phyloP scores from a whole-genome alignment of 2,888 invertebrate genomes.

The Archaeoteleia sp. region DNA sequence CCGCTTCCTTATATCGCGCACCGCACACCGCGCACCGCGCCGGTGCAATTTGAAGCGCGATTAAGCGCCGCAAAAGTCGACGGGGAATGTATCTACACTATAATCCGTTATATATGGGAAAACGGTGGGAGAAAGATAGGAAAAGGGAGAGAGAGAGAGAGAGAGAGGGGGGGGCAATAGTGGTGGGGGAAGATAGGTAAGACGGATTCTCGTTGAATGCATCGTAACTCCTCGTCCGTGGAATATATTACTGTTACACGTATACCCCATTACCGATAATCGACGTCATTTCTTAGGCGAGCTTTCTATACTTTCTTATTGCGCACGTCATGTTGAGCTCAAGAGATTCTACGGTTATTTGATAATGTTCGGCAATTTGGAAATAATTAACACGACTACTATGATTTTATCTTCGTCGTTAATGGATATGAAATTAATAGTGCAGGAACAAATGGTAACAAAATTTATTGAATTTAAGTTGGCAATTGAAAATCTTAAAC shows the following conservation, averaged over 20 bases:
- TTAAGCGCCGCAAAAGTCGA: constrained; percentile 6
- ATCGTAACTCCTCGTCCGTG: constrained; percentile 32
- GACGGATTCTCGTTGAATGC: constrained; percentile 36
- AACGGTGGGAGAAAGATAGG: no score
- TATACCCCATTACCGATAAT: constrained; percentile 59
- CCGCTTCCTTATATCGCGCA: background rate
- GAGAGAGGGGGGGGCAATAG: constrained; percentile 1
- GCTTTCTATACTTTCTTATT: constrained; percentile 27
- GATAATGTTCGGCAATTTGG: constrained; percentile 41
- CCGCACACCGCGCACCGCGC: background rate
- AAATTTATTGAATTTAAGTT: no score
- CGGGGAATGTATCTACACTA: constrained; percentile 22
- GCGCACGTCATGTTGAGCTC: constrained; percentile 11
- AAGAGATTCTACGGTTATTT: constrained; percentile 38
- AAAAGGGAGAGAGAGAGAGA: no score
- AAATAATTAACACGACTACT: constrained; percentile 50
- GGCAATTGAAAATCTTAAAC: constrained; percentile 1
- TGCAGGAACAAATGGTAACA: no score
- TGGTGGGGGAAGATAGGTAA: constrained; percentile 30
- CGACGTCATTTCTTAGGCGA: constrained; percentile 54
- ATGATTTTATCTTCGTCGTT: constrained; percentile 15
- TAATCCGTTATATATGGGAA: constrained; percentile 43
- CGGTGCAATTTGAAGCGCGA: constrained; percentile 24
- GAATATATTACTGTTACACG: constrained; percentile 59
- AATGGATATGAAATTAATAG: no score